These are phyloP conservation scores for Pseudomyrmex dendroicus DNA, from an alignment of 1,140 invertebrate species.

Conservation along the genomic window DNA sequence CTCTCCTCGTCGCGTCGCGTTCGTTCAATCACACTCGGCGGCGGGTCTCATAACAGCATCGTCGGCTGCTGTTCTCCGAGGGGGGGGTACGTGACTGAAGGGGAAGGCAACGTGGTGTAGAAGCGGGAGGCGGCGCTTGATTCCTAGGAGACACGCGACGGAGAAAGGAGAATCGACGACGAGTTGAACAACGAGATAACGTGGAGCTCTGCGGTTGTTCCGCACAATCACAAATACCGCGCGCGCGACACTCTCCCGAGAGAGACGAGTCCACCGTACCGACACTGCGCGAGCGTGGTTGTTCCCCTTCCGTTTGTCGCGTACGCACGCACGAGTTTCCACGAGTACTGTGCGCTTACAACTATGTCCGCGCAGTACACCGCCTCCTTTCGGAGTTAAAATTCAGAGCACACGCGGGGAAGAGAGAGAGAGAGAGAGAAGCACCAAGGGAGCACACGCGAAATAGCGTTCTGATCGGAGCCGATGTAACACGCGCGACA, in stretches of 20 bases:
- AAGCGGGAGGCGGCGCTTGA: conserved; percentile 49
- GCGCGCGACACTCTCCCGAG: conserved; percentile 23
- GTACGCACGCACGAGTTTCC: conserved; percentile 18
- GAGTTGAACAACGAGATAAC: conserved; percentile 25
- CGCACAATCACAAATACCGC: conserved; percentile 34
- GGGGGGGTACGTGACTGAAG: background rate
- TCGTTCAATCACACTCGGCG: conserved; percentile 62
- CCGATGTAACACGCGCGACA: conserved; percentile 14
- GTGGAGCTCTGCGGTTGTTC: conserved; percentile 32
- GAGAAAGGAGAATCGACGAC: conserved; percentile 46
- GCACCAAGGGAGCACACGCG: conserved; percentile 20
- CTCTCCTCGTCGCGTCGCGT: conserved; percentile 54
- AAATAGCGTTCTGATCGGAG: background rate
- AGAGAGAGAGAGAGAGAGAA: background rate
- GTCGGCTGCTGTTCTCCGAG: background rate
- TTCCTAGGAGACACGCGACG: conserved; percentile 47
- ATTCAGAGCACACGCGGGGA: conserved; percentile 17
- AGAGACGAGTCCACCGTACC: conserved; percentile 13
- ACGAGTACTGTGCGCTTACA: conserved; percentile 13
- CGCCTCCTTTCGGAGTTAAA: conserved; percentile 8
- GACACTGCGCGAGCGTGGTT: background rate
- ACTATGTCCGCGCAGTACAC: conserved; percentile 1
- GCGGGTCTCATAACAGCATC: conserved; percentile 55
- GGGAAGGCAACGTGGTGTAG: conserved; percentile 8
- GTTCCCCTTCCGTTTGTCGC: conserved; percentile 41